Evolutionary conservation across 2,888 invertebrate genomes (phyloP), one percentile per base, ranked within the genome.

Genomic region (Falcaria lacertinaria): DNA sequence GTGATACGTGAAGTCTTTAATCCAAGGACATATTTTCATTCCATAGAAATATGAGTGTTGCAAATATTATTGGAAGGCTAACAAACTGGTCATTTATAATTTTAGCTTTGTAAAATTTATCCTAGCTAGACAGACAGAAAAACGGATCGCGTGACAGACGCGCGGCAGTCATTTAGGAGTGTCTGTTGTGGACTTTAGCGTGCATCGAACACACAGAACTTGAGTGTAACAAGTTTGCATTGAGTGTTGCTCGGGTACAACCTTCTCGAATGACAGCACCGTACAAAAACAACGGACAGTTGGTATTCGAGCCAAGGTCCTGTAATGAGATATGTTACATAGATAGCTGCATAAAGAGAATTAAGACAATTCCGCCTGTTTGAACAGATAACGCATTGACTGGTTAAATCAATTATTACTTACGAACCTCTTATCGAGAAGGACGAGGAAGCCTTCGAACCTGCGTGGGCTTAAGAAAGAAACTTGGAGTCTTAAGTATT

Each of bases 301-400:
- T 73, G 83, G 86, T 84, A 87, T 88, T 85, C 80, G 57, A 88
- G 86, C 85, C 88, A 88, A 88, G 88, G 88, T 83, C 75, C 77
- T 71, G 83, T 80, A 85, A 86, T 80, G 70, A 85, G 86, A 87
- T 86, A 86, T 80, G 79, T 77, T 69, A 62, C 69, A 77, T 69
- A 79, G 86, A 86, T 88, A 81, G 69, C 68, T 59, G 64, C 57
- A 56, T 67, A 69, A 70, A 68, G 68, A 73, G 69, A 80, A 80
- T 80, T 77, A 82, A 78, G 72, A 80, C 76, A 77, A 80, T 80
- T 75, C 72, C 67, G 60, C 49, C 60, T 56, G 64, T 63, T 69
- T 58, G 53, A 60, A 52, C 63, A 73, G 76, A 78, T 80, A 79
- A 69, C 62, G 65, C 67, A 66, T 56, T 45, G 52, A 48, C 43